These are phyloP conservation scores for Brachionus sp. DNA, from an alignment of 1,140 invertebrate genomes.

Conservation along the genomic window DNA sequence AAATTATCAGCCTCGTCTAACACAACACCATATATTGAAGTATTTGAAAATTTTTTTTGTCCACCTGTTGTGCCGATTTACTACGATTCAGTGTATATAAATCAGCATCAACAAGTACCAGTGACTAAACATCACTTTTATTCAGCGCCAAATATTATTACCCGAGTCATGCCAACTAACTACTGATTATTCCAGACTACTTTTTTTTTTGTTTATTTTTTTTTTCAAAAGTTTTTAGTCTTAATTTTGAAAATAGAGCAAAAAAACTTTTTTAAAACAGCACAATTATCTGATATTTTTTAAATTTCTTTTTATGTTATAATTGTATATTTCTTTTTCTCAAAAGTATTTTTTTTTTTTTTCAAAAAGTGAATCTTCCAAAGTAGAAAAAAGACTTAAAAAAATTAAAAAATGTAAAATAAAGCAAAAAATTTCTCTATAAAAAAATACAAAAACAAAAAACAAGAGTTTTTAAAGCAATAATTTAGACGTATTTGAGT, in stretches of 20 bases:
- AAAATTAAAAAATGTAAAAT: not conserved
- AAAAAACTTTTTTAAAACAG: not conserved
- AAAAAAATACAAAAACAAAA: not conserved
- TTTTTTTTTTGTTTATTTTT: not conserved
- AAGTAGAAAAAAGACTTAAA: not conserved
- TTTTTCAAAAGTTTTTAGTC: not conserved
- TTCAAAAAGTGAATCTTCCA: slow-evolving; percentile 13
- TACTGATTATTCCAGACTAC: not conserved
- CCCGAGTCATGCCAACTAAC: not conserved
- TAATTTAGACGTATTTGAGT: not conserved
- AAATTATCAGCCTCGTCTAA: slow-evolving; percentile 39
- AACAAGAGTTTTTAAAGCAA: not conserved
- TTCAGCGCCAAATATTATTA: slow-evolving; percentile 20
- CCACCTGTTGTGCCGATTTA: slow-evolving; percentile 29
- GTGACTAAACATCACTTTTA: slow-evolving; percentile 29
- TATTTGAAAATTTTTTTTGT: slow-evolving; percentile 43
- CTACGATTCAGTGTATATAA: slow-evolving; percentile 16
- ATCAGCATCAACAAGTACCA: slow-evolving; percentile 29
- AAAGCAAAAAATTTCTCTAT: not conserved
- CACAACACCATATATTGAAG: slow-evolving; percentile 30
- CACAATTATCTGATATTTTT: slow-evolving; percentile 28
- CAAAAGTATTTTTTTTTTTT: not conserved
- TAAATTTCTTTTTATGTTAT: not conserved
- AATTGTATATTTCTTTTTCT: slow-evolving; percentile 2
- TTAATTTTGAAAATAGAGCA: not conserved